These are phyloP conservation scores for Ectemnius cavifrons DNA, from an alignment of 2,888 invertebrate genomes.

Conservation along the genomic window DNA sequence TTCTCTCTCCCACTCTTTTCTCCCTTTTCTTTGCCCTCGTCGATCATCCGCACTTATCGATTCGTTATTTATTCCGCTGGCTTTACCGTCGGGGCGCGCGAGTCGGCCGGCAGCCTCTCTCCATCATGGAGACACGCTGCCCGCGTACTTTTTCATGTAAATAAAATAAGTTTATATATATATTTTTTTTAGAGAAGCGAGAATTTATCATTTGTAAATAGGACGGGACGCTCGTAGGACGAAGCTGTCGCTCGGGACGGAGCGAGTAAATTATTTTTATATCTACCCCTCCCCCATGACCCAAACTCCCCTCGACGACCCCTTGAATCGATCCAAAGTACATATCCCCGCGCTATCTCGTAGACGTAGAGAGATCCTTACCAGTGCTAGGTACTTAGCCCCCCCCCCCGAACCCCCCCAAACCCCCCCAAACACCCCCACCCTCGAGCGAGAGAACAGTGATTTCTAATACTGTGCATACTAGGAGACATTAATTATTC, in stretches of 20 bases:
- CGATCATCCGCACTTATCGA: conserved; percentile 12
- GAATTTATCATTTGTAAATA: conserved; percentile 50
- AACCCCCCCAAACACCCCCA: not conserved
- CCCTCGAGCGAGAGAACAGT: conserved; percentile 51
- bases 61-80: conserved; percentile 52
- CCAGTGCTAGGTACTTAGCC: conserved; percentile 52
- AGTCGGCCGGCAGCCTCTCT: not conserved
- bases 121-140: conserved; percentile 9
- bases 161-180: conserved; percentile 26
- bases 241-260: conserved; percentile 26
- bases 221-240: conserved; percentile 25
- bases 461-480: conserved; percentile 65
- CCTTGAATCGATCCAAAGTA: conserved; percentile 23
- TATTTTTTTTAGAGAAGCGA: conserved; percentile 40
- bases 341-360: conserved; percentile 12
- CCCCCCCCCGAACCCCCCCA: conserved; percentile 26
- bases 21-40: not conserved
- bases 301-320: conserved; percentile 35
- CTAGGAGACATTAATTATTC: conserved; percentile 58
- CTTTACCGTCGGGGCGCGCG: conserved; percentile 6
- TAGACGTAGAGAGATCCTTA: conserved; percentile 46
- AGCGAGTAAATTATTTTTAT: conserved; percentile 57
- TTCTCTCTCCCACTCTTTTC: not conserved
- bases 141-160: conserved; percentile 28
- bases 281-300: conserved; percentile 29